Conservation (phyloP, 1,140 invertebrate genomes). For the Hetaerina americana region DNA sequence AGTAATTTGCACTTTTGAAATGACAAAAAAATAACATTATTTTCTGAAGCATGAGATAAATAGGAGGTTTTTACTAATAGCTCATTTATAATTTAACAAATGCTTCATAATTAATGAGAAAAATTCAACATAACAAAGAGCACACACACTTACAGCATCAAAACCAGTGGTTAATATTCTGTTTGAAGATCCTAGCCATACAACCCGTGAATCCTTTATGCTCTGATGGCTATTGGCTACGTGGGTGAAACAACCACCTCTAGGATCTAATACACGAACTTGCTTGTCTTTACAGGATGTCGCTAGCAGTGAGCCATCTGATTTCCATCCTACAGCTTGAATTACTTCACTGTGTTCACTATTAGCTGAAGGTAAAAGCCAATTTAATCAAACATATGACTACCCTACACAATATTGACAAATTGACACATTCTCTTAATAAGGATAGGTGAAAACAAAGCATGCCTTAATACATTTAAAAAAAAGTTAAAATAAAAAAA, state of each 20-base stretch:
- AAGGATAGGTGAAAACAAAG: too few relatives aligned
- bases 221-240: slow-evolving; percentile 66
- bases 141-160: slow-evolving; percentile 34
- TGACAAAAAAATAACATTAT: too few relatives aligned
- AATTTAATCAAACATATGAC: slow-evolving; percentile 10
- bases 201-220: slow-evolving; percentile 78
- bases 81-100: too few relatives aligned
- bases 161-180: slow-evolving; percentile 68
- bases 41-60: too few relatives aligned
- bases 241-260: slow-evolving; percentile 44
- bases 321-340: slow-evolving; percentile 71
- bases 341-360: slow-evolving; percentile 69
- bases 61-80: too few relatives aligned
- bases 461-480: slow-evolving; percentile 5
- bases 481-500: not conserved
- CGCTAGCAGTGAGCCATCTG: slow-evolving; percentile 60
- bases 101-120: too few relatives aligned
- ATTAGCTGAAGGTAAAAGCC: slow-evolving; percentile 40
- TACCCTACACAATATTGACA: not conserved
- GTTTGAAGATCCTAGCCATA: slow-evolving; percentile 75
- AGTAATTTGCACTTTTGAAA: too few relatives aligned
- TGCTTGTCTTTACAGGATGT: slow-evolving; percentile 73
- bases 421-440: not conserved
- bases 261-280: slow-evolving; percentile 66
- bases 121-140: too few relatives aligned